Evolutionary conservation across 2,888 invertebrate species (phyloP), one percentile per base, ranked within the genome.

Genomic region (Pherbina coryleti): DNA sequence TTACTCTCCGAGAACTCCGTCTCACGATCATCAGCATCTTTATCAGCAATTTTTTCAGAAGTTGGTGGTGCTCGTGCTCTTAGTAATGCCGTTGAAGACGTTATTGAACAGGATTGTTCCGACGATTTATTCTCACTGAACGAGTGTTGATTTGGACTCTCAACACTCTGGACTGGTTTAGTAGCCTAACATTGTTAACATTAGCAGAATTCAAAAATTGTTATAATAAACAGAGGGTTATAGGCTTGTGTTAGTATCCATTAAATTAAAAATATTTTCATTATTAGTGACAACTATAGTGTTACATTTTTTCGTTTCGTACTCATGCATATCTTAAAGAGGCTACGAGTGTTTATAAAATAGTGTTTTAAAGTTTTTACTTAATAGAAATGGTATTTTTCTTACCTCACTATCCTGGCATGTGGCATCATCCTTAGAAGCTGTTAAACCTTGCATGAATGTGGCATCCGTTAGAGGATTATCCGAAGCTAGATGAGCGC

Each of bases 401-500:
- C 86, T 83, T 81, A 90, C 90, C 88, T 90, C 90, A 83, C 89
- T 90, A 73, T 88, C 89, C 79, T 87, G 85, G 82, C 86, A 83
- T 74, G 85, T 82, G 55, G 85, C 86, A 77, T 87, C 88, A 69
- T 87, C 84, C 44, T 84, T 85, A 64, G 85, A 83, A 55, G 82
- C 84, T 25, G 85, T 83, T 78, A 89, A 82, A 53, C 87, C 88
- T 81, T 89, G 88, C 66, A 89, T 87, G 77, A 87, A 90, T 80
- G 88, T 87, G 51, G 85, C 84, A 84, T 95, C 93, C 75, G 84
- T 85, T 82, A 92, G 92, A 73, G 88, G 87, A 78, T 93, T 92
- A 83, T 94, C 94, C 3, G 94, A 92, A 86, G 94, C 93, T 82
- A 95, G 90, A 87, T 94, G 94, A 34, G 94, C 94, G 78, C 94